Conservation (phyloP, 2,113 vertebrate genomes). For the Asarcornis scutulata region DNA sequence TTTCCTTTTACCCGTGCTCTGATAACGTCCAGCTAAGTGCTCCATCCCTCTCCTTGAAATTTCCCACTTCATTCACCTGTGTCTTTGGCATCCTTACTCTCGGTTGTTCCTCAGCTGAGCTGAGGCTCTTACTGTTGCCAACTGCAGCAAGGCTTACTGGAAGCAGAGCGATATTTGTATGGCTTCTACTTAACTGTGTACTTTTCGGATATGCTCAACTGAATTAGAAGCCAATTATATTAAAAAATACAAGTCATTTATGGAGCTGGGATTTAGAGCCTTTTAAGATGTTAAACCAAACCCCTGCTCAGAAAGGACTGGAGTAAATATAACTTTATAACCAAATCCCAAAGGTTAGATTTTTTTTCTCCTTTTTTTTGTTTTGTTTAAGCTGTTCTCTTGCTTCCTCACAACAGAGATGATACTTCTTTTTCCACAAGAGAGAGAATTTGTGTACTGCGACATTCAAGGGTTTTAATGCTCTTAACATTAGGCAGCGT, state of each 20-base stretch:
- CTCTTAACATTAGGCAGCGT: neutral
- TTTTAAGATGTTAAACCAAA: constrained; percentile 13
- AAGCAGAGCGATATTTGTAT: neutral
- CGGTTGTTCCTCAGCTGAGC: neutral
- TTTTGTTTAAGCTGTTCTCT: neutral
- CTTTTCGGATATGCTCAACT: neutral
- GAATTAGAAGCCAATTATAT: neutral
- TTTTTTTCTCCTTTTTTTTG: neutral
- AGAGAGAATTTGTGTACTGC: neutral
- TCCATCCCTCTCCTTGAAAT: neutral
- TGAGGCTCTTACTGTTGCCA: neutral
- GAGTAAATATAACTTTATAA: constrained; percentile 9
- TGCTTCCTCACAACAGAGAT: neutral
- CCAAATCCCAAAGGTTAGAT: neutral
- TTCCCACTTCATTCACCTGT: neutral
- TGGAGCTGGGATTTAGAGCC: constrained; percentile 18
- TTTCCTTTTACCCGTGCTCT: neutral
- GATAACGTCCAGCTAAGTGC: neutral
- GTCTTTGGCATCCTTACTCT: neutral
- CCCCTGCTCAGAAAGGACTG: neutral
- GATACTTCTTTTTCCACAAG: neutral
- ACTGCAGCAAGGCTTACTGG: neutral
- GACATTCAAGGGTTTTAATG: neutral
- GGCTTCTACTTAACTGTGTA: neutral
- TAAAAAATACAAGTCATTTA: constrained; percentile 27